Percentiles rank a stretch among this genome's conserved stretches.
phyloP scores from a whole-genome alignment of 2,888 invertebrate species.

The Dastarcus helophoroides region DNA sequence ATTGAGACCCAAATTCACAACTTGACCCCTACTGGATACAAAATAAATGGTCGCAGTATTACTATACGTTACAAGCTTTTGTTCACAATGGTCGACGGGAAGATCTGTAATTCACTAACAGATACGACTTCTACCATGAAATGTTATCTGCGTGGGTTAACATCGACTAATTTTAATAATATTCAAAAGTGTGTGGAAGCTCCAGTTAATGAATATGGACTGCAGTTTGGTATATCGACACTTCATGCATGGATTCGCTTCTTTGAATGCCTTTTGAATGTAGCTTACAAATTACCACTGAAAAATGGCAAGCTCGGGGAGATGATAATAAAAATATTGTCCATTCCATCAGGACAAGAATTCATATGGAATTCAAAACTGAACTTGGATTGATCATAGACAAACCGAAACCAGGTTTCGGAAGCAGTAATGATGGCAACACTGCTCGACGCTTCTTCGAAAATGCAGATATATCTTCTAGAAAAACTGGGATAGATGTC shows the following conservation, averaged over 20 bases:
- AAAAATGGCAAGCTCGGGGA: slow-evolving; percentile 17
- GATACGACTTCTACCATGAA: slow-evolving; percentile 4
- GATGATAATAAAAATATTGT: slow-evolving; percentile 6
- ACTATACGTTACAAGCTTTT: slow-evolving; percentile 14
- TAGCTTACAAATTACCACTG: slow-evolving; percentile 24
- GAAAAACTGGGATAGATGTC: slow-evolving; percentile 15
- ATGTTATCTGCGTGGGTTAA: slow-evolving; percentile 9
- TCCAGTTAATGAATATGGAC: slow-evolving; percentile 6
- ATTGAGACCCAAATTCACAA: slow-evolving; percentile 10
- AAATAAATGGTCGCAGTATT: neutral
- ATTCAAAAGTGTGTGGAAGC: slow-evolving; percentile 5
- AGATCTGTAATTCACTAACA: slow-evolving; percentile 12
- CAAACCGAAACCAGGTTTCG: slow-evolving; percentile 18
- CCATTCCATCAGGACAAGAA: slow-evolving; percentile 4
- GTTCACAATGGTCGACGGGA: slow-evolving; percentile 19
- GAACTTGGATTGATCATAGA: slow-evolving; percentile 17
- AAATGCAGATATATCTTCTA: slow-evolving; percentile 14
- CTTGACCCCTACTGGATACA: too few relatives aligned
- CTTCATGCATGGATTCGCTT: slow-evolving; percentile 15
- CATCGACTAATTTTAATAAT: slow-evolving; percentile 9
- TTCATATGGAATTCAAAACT: slow-evolving; percentile 10
- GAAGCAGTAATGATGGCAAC: slow-evolving; percentile 21
- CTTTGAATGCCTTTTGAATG: slow-evolving; percentile 17
- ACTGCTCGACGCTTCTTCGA: slow-evolving; percentile 20
- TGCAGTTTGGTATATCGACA: slow-evolving; percentile 15